Percentiles rank a stretch among this genome's conserved stretches.
Evolutionary conservation across 1,140 invertebrate genomes (phyloP).

Genomic region (Eufriesea mexicana): DNA sequence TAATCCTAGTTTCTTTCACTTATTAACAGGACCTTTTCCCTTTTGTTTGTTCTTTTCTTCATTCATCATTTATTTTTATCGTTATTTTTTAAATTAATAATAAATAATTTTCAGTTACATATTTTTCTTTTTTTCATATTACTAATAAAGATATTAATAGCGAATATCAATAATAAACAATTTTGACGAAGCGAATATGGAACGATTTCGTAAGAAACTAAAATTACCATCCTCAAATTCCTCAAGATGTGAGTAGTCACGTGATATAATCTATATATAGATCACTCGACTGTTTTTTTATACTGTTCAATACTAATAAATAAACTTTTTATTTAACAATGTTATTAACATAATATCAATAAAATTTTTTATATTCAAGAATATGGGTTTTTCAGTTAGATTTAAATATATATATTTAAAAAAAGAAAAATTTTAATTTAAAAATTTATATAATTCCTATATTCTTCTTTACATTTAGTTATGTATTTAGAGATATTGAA

Average conservation of each 20-base stretch:
- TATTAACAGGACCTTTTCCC: slow-evolving; percentile 65
- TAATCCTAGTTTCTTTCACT: background rate
- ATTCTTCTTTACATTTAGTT: too few species aligned
- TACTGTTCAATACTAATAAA: background rate
- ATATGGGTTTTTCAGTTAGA: background rate
- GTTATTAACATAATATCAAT: background rate
- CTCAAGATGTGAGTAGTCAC: slow-evolving; percentile 49
- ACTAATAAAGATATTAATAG: too few species aligned
- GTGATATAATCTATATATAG: slow-evolving; percentile 20
- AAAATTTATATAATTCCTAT: background rate
- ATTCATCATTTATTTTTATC: slow-evolving; percentile 68
- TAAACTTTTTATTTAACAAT: background rate
- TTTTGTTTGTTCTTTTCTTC: slow-evolving; percentile 72
- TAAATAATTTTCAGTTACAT: background rate
- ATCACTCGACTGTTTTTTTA: background rate
- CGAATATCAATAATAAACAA: background rate
- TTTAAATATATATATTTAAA: background rate
- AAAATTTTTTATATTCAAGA: background rate
- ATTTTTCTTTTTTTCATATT: background rate
- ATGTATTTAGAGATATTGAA: too few species aligned
- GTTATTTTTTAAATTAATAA: background rate
- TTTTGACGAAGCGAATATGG: background rate
- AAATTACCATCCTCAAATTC: slow-evolving; percentile 75
- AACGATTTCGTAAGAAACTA: slow-evolving; percentile 67
- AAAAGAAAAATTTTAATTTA: background rate